Percentiles rank a stretch among this genome's conserved stretches.
Conservation (phyloP, 2,113 vertebrate genomes). For the rat (Rattus norvegicus) region DNA sequence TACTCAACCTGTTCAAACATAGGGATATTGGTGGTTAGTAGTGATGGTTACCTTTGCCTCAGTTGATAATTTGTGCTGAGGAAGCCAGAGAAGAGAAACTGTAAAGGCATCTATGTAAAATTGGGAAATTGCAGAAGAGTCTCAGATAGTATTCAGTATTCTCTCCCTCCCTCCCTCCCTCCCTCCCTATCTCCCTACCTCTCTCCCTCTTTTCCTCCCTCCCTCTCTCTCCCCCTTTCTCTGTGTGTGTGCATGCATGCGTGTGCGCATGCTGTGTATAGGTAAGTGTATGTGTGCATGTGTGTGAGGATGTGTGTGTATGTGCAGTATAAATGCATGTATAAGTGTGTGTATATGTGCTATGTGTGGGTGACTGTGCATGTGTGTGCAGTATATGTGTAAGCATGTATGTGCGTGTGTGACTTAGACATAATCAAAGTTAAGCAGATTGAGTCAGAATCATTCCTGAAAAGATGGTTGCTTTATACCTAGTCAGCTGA, state of each 20-base stretch:
- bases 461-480: neutral
- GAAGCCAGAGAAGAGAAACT: neutral
- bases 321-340: too few species aligned
- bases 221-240: too few species aligned
- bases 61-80: neutral
- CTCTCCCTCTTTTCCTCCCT: too few species aligned
- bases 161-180: neutral
- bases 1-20: neutral
- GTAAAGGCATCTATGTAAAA: neutral
- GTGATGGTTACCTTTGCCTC: neutral
- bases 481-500: neutral
- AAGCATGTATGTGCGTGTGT: neutral
- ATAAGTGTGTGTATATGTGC: neutral
- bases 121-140: neutral
- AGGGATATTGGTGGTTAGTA: neutral
- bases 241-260: too few species aligned
- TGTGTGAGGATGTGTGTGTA: too few species aligned
- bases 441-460: accelerated
- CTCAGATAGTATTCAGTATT: neutral
- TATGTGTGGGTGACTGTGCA: neutral
- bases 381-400: neutral
- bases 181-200: neutral
- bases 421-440: neutral
- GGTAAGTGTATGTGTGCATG: too few species aligned
- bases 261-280: too few species aligned